Evolutionary conservation across 2,797 vertebrate genomes (phyloP), one percentile per base, ranked within the genome.

Genomic region (Enteromius afrohamiltoni): DNA sequence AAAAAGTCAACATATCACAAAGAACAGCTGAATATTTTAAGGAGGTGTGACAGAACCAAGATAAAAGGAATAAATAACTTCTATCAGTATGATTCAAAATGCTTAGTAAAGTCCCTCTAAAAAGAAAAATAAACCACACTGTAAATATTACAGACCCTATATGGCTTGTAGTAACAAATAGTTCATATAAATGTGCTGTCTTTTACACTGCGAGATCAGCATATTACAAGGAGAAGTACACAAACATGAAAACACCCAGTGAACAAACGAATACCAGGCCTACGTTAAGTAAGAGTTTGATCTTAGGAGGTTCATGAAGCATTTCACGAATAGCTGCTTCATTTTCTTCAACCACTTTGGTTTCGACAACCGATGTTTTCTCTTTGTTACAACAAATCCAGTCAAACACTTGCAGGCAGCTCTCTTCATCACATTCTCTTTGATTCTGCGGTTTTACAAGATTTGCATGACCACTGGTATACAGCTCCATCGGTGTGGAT

Each of bases 211-310:
- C 26, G 29, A 74, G 13, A 80, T 17, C 71, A 73, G 17, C 53
- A 75, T 60, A 77, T 96, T 96, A 99, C 90, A 99, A 91, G 86
- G 98, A 98, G 88, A 99, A 99, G 95, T 97, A 98, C 90, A 98
- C 94, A 93, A 98, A 99, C 97, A 99, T 96, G 91, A 98, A 96
- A 91, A 99, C 92, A 78, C 97, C 98, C 92, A 99, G 87, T 0
- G 92, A 96, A 92, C 97, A 98, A 85, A 99, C 96, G 14, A 93
- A 88, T 19, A 97, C 3, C 85, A 99, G 94, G 88, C 95, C 96
- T 79, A 92, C 14, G 91, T 99, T 98, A 67, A 99, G 95, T 85
- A 97, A 74, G 67, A 96, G 60, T 92, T 95, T 98, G 80, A 96
- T 93, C 91, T 92, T 93, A 0, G 96, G 96, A 65, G 96, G 92